These are phyloP conservation scores for Bradypodion ventrale DNA, from an alignment of 2,797 vertebrate species.

Conservation along the genomic window DNA sequence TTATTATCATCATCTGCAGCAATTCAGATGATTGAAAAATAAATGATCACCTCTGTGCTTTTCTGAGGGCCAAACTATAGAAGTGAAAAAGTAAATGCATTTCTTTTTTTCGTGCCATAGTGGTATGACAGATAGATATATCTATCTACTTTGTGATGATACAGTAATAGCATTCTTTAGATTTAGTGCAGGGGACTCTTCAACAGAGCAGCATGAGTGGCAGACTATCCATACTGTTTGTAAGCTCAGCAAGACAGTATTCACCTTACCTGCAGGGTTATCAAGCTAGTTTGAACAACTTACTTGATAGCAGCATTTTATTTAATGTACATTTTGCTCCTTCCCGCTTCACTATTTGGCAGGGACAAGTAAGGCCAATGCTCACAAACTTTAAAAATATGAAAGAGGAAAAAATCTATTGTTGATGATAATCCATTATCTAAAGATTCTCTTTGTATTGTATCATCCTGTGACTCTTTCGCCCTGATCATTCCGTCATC, in stretches of 20 bases:
- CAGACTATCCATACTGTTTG: neutral
- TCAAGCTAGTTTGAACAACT: conserved; percentile 20
- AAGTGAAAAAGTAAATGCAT: neutral
- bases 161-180: conserved; percentile 20
- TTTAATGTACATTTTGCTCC: conserved; percentile 7
- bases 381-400: conserved; percentile 11
- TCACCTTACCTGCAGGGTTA: conserved; percentile 7
- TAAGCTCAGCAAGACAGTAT: neutral
- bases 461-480: neutral
- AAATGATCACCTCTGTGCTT: neutral
- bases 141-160: neutral
- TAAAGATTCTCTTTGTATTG: neutral
- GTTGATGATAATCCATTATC: conserved; percentile 5
- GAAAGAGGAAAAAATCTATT: neutral
- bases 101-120: neutral
- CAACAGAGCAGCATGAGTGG: neutral
- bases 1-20: neutral
- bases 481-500: conserved; percentile 8
- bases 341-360: neutral
- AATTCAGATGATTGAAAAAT: neutral
- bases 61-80: neutral
- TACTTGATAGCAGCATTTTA: neutral
- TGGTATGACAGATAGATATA: neutral
- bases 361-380: neutral
- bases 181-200: conserved; percentile 8